Evolutionary conservation across 2,113 vertebrate species (phyloP), one percentile per base, ranked within the genome.

Genomic region (Perca flavescens): DNA sequence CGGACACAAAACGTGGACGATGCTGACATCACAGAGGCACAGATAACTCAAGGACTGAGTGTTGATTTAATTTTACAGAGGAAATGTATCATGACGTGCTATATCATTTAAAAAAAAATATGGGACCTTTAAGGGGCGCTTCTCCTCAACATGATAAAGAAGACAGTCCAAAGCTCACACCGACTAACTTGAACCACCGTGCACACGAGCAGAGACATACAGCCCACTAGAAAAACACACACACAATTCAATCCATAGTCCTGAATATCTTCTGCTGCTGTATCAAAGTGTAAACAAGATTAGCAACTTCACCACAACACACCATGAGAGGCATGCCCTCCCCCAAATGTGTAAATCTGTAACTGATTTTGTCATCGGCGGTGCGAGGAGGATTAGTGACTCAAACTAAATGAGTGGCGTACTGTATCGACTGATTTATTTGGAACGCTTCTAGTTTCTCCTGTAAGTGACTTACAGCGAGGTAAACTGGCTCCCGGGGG

Each of bases 271-370:
- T 71, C 77, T 58, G 64, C 60, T 3, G 40, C 85, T 62, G 65
- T 9, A 63, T 73, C 80, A 63, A 85, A 83, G 68, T 58, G 74
- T 60, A 82, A 87, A 87, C 57, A 11, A 85, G 82, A 87, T 90
- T 86, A 87, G 58, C 60, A 66, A 75, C 75, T 77, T 82, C 71
- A 17, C 15, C 67, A 22, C 66, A 66, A 79, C 77, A 31, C 57
- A 9, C n/a, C 50, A 47, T 62, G 77, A 83, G 60, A 80, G n/a
- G 25, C 68, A 6, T 49, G 52, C 19, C n/a, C 22, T 4, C 8
- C 31, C 9, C 17, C 12, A 58, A 73, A 73, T 75, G n/a, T n/a
- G n/a, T n/a, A n/a, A n/a, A n/a, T 49, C 81, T 54, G 82, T 66
- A 79, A 73, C 84, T 25, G 79, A 87, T 85, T 79, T n/a, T 64